phyloP scores from a whole-genome alignment of 2,888 invertebrate genomes.

The Clivina fossor region DNA sequence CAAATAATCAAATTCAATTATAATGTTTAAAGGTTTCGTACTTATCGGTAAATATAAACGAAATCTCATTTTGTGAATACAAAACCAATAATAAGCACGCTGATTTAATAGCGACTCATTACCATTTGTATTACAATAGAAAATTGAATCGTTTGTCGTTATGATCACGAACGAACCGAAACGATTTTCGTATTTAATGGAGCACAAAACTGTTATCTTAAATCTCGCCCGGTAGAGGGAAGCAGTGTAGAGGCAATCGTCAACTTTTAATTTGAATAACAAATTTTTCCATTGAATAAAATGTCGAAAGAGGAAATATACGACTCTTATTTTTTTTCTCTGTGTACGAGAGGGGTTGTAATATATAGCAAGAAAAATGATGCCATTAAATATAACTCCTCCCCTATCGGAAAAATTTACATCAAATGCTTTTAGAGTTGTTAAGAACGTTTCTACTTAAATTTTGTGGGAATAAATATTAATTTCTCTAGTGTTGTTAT shows the following conservation, averaged over 20 bases:
- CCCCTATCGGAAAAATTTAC: not conserved
- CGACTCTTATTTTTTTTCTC: constrained; percentile 24
- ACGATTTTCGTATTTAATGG: too few relatives aligned
- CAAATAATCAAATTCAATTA: too few relatives aligned
- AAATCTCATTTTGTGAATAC: too few relatives aligned
- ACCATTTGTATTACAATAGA: too few relatives aligned
- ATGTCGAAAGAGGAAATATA: constrained; percentile 28
- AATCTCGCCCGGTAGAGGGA: constrained; percentile 12
- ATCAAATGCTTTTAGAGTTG: not conserved
- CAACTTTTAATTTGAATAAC: constrained; percentile 32
- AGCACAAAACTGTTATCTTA: constrained; percentile 19
- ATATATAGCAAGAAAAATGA: constrained; percentile 23
- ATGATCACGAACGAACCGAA: too few relatives aligned
- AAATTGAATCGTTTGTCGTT: too few relatives aligned
- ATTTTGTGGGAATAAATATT: not conserved
- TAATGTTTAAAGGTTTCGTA: too few relatives aligned
- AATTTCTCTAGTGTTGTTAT: not conserved
- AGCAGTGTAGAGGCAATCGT: constrained; percentile 14
- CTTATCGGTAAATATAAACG: too few relatives aligned
- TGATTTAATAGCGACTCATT: constrained; percentile 16
- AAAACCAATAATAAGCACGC: too few relatives aligned
- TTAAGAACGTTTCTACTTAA: not conserved
- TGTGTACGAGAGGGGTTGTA: constrained; percentile 17
- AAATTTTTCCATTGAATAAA: constrained; percentile 26
- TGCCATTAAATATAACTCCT: constrained; percentile 11